Conservation (phyloP, 2,888 invertebrate species). For the Nomada fucata region DNA sequence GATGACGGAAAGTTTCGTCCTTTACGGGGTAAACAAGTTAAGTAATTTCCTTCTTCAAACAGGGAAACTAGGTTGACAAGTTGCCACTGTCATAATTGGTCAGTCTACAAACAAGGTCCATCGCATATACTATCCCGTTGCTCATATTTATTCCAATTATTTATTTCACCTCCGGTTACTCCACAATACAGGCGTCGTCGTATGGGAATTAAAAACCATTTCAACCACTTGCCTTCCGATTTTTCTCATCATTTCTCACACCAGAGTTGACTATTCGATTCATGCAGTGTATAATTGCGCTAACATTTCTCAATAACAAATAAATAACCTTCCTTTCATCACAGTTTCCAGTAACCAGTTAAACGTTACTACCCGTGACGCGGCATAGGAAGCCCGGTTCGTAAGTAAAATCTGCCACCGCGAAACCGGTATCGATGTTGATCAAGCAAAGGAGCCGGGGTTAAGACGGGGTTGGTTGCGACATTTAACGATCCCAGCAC, state of each 20-base stretch:
- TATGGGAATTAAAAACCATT: no score
- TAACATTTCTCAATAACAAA: no score
- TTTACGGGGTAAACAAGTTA: conserved; percentile 32
- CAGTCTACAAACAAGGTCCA: conserved; percentile 5
- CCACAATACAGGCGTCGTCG: not conserved
- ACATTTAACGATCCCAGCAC: conserved; percentile 62
- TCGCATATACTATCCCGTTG: not conserved
- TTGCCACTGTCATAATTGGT: conserved; percentile 13
- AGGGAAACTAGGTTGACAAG: conserved; percentile 32
- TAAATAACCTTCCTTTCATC: no score
- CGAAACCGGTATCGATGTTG: not conserved
- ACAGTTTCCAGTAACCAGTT: no score
- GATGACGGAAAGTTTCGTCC: conserved; percentile 34
- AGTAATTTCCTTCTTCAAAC: conserved; percentile 39
- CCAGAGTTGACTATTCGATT: no score
- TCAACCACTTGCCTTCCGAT: no score
- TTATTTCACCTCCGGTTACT: no score
- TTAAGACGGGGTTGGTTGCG: conserved; percentile 55
- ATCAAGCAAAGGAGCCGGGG: conserved; percentile 13
- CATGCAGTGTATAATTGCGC: no score
- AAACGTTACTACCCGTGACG: no score
- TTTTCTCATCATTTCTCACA: no score
- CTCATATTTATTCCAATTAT: not conserved
- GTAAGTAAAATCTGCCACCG: not conserved
- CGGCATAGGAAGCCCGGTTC: no score